Percentiles rank a stretch among this genome's conserved stretches.
Evolutionary conservation across 2,888 invertebrate genomes (phyloP).

Genomic region (Catocala fraxini): DNA sequence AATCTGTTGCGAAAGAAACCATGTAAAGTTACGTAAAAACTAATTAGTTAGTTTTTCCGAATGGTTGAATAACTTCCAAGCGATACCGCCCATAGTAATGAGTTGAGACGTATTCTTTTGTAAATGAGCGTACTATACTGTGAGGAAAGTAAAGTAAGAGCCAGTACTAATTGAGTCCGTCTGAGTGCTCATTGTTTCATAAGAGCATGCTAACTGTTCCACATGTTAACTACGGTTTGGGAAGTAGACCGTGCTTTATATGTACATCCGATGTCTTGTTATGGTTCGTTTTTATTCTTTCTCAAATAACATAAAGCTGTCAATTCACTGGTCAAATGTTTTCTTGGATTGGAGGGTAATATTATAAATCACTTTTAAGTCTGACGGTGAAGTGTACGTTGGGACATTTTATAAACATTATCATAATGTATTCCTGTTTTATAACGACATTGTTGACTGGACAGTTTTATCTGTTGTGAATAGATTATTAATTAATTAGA

Average conservation of each 20-base stretch:
- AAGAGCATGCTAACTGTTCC: conserved; percentile 53
- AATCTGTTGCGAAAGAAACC: conserved; percentile 17
- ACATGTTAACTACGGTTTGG: conserved; percentile 41
- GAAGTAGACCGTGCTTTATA: conserved; percentile 39
- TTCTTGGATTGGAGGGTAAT: no score
- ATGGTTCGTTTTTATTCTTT: neutral
- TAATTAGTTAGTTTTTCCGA: conserved; percentile 45
- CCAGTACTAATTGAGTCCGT: conserved; percentile 60
- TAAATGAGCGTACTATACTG: conserved; percentile 31
- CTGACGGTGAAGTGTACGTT: no score
- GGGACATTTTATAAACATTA: no score
- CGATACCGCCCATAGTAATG: conserved; percentile 50
- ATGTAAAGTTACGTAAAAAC: conserved; percentile 39
- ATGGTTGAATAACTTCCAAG: conserved; percentile 44
- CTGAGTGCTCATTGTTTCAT: conserved; percentile 44
- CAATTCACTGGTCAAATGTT: no score
- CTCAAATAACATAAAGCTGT: no score
- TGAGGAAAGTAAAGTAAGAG: conserved; percentile 67
- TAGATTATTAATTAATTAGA: no score
- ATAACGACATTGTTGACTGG: no score
- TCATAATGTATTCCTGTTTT: no score
- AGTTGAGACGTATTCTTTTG: conserved; percentile 50
- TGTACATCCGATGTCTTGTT: conserved; percentile 16
- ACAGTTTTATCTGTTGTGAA: no score
- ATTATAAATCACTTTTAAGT: no score